These are phyloP conservation scores for Drosophila miranda DNA, from an alignment of 1,140 invertebrate species.

Conservation along the genomic window DNA sequence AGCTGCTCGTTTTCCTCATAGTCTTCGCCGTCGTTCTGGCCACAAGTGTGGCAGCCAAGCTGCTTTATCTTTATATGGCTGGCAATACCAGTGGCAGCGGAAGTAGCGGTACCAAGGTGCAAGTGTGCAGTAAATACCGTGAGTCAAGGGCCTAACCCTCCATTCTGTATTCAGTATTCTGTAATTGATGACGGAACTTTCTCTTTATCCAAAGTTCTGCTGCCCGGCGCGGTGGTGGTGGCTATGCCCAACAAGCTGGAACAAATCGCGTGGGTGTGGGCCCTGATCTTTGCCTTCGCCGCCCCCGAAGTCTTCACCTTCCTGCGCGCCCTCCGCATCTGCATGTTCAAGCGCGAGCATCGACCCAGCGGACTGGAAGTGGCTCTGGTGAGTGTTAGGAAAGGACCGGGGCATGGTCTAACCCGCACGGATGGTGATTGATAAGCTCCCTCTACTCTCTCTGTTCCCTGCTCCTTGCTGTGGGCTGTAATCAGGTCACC, in stretches of 20 bases:
- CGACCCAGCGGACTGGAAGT: constrained; percentile 70
- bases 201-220: constrained; percentile 32
- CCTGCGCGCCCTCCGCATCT: constrained; percentile 92
- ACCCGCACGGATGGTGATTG: constrained; percentile 41
- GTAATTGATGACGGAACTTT: constrained; percentile 8
- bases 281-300: constrained; percentile 91
- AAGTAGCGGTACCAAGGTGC: constrained; percentile 83
- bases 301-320: constrained; percentile 93
- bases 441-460: constrained; percentile 83
- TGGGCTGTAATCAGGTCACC: constrained; percentile 76
- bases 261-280: constrained; percentile 95
- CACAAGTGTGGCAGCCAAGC: constrained; percentile 91
- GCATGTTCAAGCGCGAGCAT: constrained; percentile 89
- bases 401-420: not conserved
- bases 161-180: not conserved
- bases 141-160: constrained; percentile 40
- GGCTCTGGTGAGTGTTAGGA: constrained; percentile 83
- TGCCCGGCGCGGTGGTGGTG: constrained; percentile 40
- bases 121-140: constrained; percentile 88
- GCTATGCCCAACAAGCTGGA: constrained; percentile 85
- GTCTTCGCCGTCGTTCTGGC: constrained; percentile 92
- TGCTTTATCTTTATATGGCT: constrained; percentile 94
- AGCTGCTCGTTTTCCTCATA: constrained; percentile 91
- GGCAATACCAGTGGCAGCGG: constrained; percentile 90
- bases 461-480: not conserved